Conservation (phyloP, 2,888 invertebrate genomes). For the Selenia dentaria region DNA sequence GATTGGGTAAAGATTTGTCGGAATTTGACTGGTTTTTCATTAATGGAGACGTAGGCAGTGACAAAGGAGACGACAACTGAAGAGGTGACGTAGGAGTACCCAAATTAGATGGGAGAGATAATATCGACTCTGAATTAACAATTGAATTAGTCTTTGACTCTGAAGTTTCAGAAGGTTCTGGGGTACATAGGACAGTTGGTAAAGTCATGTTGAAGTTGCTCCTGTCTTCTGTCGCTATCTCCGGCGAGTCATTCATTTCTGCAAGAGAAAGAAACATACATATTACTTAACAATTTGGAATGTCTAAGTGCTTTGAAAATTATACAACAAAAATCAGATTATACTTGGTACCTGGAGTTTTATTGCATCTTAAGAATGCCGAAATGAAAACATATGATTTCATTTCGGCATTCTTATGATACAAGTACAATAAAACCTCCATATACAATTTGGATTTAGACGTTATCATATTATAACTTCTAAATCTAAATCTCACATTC, state of each 20-base stretch:
- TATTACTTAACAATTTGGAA: no score
- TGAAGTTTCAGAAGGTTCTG: constrained; percentile 48
- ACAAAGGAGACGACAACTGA: constrained; percentile 64
- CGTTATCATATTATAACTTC: no score
- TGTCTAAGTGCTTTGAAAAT: no score
- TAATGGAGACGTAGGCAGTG: constrained; percentile 68
- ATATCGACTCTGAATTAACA: constrained; percentile 67
- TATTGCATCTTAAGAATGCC: no score
- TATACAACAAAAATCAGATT: no score
- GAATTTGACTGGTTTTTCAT: constrained; percentile 54
- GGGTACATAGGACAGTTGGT: constrained; percentile 70
- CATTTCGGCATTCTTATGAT: no score
- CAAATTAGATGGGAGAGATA: constrained; percentile 68
- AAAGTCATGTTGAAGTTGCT: constrained; percentile 61
- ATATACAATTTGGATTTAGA: no score
- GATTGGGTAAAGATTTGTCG: constrained; percentile 51
- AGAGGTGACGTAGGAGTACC: constrained; percentile 72
- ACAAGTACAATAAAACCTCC: no score
- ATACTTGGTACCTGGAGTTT: no score
- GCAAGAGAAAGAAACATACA: constrained; percentile 44
- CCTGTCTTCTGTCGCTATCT: constrained; percentile 45
- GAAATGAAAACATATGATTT: no score
- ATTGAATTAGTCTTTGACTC: constrained; percentile 49
- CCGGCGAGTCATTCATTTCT: constrained; percentile 62
- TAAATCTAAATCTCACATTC: no score